Base-by-base conservation (phyloP, 2,888 invertebrate species). In the Oithona nana region DNA sequence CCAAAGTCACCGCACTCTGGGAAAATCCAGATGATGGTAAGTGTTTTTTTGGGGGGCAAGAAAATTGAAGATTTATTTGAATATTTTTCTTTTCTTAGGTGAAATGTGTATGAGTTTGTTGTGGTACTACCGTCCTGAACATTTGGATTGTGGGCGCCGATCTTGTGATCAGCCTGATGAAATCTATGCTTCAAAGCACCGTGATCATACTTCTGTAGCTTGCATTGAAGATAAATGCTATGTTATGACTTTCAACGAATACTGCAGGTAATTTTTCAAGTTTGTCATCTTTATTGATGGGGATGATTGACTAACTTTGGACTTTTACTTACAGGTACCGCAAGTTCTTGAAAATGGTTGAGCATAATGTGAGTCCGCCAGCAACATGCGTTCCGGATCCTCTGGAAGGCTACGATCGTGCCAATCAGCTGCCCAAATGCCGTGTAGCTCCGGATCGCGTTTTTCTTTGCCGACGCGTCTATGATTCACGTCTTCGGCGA, bases 151-250 rank as follows among this genome's bases (percentile, higher is more conserved):
- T 70, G 93, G 92, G 28, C 80, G 88, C 30, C 80, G 82, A 70
- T 79, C 82, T 20, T 79, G 79, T 58, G 88, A 92, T 73, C 83
- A 85, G 71, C 81, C 83, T 13, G 89, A 89, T 72, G 95, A 95
- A 75, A 86, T 95, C 64, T 95, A 93, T 75, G 94, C 95, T 54
- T 94, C 93, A 26, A 82, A 89, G 64, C 95, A 95, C 75, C 82
- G 88, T 65, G 95, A 95, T 76, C 87, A 87, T 67, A 90, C 92
- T 75, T 89, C 89, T 69, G 94, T 94, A 64, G 94, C 94, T 64
- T 94, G 93, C 74, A 94, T 95, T 70, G 95, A 95, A 74, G 95
- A 95, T 76, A 90, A 89, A 75, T 94, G 94, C 76, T 93, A 88
- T 75, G 94, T 95, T 66, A 81, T 95, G 69, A 93, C 92, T 49